Conservation (phyloP, 92 coral and sea anemone genomes). For the Metridium senile region DNA sequence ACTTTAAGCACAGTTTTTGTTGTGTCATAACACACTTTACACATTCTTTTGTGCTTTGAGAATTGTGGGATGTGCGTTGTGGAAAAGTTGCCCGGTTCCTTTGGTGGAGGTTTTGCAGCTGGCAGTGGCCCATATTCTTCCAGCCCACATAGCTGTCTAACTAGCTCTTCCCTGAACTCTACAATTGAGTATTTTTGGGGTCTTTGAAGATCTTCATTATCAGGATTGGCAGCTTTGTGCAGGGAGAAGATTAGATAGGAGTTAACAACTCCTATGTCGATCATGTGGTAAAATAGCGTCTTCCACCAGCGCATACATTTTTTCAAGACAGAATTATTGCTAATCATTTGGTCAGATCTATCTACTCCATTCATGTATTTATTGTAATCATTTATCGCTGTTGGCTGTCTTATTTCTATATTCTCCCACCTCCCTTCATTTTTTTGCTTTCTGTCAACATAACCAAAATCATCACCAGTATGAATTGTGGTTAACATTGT, state of each 20-base stretch:
- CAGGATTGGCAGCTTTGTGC: slow-evolving; percentile 27
- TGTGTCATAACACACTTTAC: slow-evolving; percentile 31
- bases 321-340: slow-evolving; percentile 10
- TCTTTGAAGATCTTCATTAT: slow-evolving; percentile 20
- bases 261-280: slow-evolving; percentile 51
- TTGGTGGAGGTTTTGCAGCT: slow-evolving; percentile 21
- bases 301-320: slow-evolving; percentile 74
- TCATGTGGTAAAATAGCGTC: slow-evolving; percentile 56
- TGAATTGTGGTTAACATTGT: slow-evolving; percentile 46
- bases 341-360: slow-evolving; percentile 48
- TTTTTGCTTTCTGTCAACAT: slow-evolving; percentile 36
- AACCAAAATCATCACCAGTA: slow-evolving; percentile 28
- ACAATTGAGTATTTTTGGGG: slow-evolving; percentile 24
- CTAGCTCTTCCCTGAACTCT: slow-evolving; percentile 41
- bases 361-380: slow-evolving; percentile 51
- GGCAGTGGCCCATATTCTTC: slow-evolving; percentile 41
- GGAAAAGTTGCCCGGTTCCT: slow-evolving; percentile 17
- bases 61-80: slow-evolving; percentile 36
- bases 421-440: slow-evolving; percentile 21
- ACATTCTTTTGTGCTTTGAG: slow-evolving; percentile 29
- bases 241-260: slow-evolving; percentile 40
- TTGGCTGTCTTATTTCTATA: slow-evolving; percentile 40
- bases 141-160: slow-evolving; percentile 35
- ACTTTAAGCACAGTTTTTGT: slow-evolving; percentile 19
- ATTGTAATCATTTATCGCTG: slow-evolving; percentile 44